These are phyloP conservation scores for Ips nitidus DNA, from an alignment of 1,140 invertebrate genomes.

Conservation along the genomic window DNA sequence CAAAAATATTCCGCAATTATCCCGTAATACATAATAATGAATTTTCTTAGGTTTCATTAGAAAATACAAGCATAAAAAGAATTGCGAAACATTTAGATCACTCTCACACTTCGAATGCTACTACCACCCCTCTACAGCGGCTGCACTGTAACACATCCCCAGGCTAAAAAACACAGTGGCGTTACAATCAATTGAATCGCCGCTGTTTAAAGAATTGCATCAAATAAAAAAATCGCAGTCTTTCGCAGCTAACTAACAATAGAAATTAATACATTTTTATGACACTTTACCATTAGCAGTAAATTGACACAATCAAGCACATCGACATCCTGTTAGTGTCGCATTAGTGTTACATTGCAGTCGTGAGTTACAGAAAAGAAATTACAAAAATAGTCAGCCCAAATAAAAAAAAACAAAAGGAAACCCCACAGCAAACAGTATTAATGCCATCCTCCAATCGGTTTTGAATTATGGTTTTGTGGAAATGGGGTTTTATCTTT, in stretches of 20 bases:
- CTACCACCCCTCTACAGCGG: conserved; percentile 46
- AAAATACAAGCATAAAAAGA: neutral
- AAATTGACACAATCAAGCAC: conserved; percentile 40
- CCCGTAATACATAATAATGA: neutral
- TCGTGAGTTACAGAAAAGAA: conserved; percentile 51
- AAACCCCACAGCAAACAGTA: conserved; percentile 53
- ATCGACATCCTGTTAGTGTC: conserved; percentile 46
- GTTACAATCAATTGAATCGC: neutral
- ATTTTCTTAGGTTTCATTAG: neutral
- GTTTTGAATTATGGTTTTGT: conserved; percentile 3
- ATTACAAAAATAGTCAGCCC: conserved; percentile 50
- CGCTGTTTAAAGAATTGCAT: too few species aligned
- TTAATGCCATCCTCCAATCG: conserved; percentile 45
- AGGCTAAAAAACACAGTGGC: conserved; percentile 35
- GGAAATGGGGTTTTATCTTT: neutral
- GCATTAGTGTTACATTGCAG: conserved; percentile 54
- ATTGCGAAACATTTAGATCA: conserved; percentile 31
- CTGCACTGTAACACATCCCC: conserved; percentile 52
- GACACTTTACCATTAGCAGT: too few species aligned
- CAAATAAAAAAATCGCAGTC: too few species aligned
- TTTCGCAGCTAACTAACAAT: too few species aligned
- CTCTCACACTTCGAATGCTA: conserved; percentile 27
- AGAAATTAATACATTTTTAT: too few species aligned
- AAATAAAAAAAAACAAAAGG: conserved; percentile 49
- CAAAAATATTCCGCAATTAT: conserved; percentile 25